phyloP scores from a whole-genome alignment of 2,888 invertebrate genomes.

The Thecophora atra region DNA sequence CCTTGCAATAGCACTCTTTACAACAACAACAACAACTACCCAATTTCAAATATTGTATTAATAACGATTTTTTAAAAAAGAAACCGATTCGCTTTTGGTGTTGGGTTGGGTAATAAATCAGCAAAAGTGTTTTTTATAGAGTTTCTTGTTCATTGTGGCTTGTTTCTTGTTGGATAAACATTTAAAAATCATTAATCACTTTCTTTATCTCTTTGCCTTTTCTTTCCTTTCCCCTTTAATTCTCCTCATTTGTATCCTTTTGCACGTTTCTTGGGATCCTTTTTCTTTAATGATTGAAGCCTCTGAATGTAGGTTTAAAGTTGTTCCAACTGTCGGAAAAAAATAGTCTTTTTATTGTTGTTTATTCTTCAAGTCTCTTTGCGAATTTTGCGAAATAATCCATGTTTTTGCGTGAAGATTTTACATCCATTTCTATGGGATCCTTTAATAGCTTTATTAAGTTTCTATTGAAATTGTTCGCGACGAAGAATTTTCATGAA shows the following conservation, averaged over 20 bases:
- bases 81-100: no score
- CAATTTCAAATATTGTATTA: background rate
- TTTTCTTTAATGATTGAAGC: no score
- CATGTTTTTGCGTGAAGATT: no score
- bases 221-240: no score
- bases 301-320: background rate
- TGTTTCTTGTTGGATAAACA: conserved; percentile 26
- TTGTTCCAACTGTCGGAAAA: background rate
- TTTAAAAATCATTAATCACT: background rate
- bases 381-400: no score
- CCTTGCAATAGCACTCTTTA: background rate
- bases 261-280: background rate
- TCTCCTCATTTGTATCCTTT: no score
- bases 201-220: no score
- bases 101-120: conserved; percentile 13
- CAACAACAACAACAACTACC: background rate
- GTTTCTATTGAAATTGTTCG: no score
- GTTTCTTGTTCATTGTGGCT: conserved; percentile 22
- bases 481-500: no score
- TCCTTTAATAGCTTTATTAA: no score
- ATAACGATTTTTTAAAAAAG: background rate
- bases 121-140: background rate
- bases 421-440: no score
- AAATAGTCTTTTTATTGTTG: background rate
- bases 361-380: background rate